A percentile compares a stretch with the other conserved stretches of the same genome.
These are phyloP conservation scores for Cynoglossus semilaevis DNA, from an alignment of 2,113 vertebrate species.

Conservation along the genomic window DNA sequence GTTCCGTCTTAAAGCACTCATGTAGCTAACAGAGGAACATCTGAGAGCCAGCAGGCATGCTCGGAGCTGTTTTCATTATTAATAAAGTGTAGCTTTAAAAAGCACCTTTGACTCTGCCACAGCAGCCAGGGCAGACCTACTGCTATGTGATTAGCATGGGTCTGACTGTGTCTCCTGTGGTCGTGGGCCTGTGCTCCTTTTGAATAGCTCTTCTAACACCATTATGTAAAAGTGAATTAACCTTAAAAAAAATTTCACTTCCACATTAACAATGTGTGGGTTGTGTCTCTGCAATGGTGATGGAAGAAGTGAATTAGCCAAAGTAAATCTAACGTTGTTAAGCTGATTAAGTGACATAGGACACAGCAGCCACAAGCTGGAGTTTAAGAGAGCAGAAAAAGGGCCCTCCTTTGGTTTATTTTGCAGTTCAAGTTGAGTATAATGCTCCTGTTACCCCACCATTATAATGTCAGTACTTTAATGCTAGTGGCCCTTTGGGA, in stretches of 20 bases:
- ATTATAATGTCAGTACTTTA: background rate
- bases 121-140: background rate
- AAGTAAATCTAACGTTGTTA: no score
- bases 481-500: background rate
- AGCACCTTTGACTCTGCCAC: background rate
- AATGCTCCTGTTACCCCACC: background rate
- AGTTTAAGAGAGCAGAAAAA: no score
- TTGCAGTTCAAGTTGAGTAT: background rate
- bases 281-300: no score
- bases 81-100: background rate
- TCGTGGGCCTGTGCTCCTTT: background rate
- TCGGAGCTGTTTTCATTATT: conserved; percentile 1
- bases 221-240: background rate
- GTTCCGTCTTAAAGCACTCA: background rate
- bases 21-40: background rate
- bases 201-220: background rate
- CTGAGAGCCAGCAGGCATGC: background rate
- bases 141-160: background rate
- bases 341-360: no score
- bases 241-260: no score
- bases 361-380: no score
- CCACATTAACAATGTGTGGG: no score
- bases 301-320: no score
- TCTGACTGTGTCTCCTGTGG: background rate
- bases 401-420: background rate